Evolutionary conservation across 2,888 invertebrate genomes (phyloP).

Genomic region (Adineta ricciae): DNA sequence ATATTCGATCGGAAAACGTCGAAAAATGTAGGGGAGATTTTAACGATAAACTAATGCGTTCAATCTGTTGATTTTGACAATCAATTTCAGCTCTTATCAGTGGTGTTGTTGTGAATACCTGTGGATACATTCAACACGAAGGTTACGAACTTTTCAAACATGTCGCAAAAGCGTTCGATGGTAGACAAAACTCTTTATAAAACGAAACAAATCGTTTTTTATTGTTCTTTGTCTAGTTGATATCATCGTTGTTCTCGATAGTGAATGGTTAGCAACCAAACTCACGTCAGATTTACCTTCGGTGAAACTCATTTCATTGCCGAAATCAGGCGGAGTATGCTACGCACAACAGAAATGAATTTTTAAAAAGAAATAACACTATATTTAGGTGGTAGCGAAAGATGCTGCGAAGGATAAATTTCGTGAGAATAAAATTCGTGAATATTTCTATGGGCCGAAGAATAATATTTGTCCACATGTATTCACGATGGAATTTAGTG

Average conservation of each 20-base stretch:
- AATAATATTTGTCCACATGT: slow-evolving; percentile 31
- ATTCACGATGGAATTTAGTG: slow-evolving; percentile 29
- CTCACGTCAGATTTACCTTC: slow-evolving; percentile 26
- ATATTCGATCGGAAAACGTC: slow-evolving; percentile 65
- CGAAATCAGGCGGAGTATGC: slow-evolving; percentile 33
- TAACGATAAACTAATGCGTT: too few species aligned
- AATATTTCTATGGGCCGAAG: slow-evolving; percentile 32
- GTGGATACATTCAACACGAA: slow-evolving; percentile 86
- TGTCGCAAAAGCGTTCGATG: slow-evolving; percentile 84
- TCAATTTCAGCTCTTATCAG: slow-evolving; percentile 47
- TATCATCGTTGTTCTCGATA: slow-evolving; percentile 30
- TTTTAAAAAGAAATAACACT: too few species aligned
- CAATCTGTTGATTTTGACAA: neutral
- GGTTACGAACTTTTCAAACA: slow-evolving; percentile 78
- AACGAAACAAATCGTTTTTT: neutral
- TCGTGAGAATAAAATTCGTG: slow-evolving; percentile 27
- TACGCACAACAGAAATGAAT: neutral
- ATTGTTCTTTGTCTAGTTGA: neutral
- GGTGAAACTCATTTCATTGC: slow-evolving; percentile 28
- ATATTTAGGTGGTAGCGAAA: slow-evolving; percentile 4
- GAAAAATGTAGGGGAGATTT: slow-evolving; percentile 62
- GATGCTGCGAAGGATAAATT: slow-evolving; percentile 17
- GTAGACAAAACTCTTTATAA: slow-evolving; percentile 36
- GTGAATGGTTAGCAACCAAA: slow-evolving; percentile 30
- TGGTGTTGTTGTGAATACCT: slow-evolving; percentile 89